Evolutionary conservation across 2,888 invertebrate species (phyloP), one percentile per base, ranked within the genome.

Genomic region (Marronus borbonicus): DNA sequence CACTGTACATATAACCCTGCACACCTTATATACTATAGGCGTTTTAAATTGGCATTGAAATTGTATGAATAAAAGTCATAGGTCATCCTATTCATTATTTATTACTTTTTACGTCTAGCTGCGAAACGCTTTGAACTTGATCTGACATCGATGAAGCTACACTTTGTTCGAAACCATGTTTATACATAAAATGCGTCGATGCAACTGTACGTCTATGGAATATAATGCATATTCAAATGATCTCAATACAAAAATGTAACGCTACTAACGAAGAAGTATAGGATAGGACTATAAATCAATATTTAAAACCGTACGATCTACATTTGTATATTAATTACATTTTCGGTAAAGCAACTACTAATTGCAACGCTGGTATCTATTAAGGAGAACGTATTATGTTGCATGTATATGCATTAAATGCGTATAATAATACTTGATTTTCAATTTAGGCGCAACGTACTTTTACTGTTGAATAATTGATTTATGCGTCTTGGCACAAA

Each of bases 401-500:
- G 49, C 20, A 68, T 76, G 36, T 55, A 55, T 66, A 76, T 64
- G 65, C 76, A 66, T 66, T 24, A 36, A 66, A 66, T 12, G 58
- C n/a, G 17, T 55, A 60, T 58, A 76, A 24, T 39, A 62, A 76
- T 50, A 50, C 76, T 66, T 36, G 24, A 39, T 52, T 68, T 76
- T 76, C 60, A 65, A 76, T 76, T 76, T 68, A 36, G 39, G n/a
- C 65, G 28, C 58, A 5, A 36, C 58, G 44, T 20, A 62, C 62
- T 76, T 76, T 52, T 64, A 65, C 76, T 65, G 66, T 68, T 58
- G 66, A 55, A 68, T 76, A 65, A 76, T 76, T 76, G 68, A 76
- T 76, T 68, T 68, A 68, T 76, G 68, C 28, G 24, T 28, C n/a
- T 55, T 65, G 44, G 36, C 44, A 66, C 68, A 65, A 66, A 36